Percentiles rank a stretch among this genome's conserved stretches.
Conservation (phyloP, 2,888 invertebrate species). For the Trissonchulus latispiculum region DNA sequence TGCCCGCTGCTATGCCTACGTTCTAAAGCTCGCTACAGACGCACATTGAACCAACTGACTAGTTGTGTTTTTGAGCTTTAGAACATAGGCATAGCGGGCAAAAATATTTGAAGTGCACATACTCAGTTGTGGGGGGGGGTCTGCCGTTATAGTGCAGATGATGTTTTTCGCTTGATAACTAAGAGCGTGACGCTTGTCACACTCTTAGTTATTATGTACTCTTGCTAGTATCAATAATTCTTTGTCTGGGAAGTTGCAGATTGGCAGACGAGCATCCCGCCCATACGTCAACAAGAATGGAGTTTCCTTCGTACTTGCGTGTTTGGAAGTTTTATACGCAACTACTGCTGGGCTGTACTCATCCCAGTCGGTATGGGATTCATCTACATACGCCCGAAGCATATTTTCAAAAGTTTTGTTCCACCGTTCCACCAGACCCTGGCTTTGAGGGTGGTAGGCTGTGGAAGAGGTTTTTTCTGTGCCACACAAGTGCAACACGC, state of each 20-base stretch:
- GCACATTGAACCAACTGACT: no score
- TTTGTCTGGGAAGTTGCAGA: not conserved
- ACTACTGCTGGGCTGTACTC: slow-evolving; percentile 19
- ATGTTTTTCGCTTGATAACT: no score
- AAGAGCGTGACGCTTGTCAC: no score
- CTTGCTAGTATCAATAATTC: no score
- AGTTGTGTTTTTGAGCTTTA: no score
- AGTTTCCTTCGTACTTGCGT: slow-evolving; percentile 20
- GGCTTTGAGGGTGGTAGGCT: slow-evolving; percentile 19
- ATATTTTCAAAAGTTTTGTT: slow-evolving; percentile 25
- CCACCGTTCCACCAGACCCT: slow-evolving; percentile 25
- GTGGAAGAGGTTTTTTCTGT: not conserved
- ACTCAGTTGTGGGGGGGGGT: no score
- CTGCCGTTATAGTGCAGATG: no score
- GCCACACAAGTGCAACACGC: not conserved
- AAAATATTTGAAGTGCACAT: no score
- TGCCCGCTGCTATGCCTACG: no score
- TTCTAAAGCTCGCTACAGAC: no score
- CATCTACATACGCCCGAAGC: slow-evolving; percentile 10
- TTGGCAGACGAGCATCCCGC: slow-evolving; percentile 15
- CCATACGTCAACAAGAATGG: slow-evolving; percentile 20
- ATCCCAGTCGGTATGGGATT: slow-evolving; percentile 24
- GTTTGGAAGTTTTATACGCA: slow-evolving; percentile 23
- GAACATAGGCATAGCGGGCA: no score
- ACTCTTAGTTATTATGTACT: no score